Base-by-base conservation (phyloP, 2,888 invertebrate species). In the Thecophora atra region DNA sequence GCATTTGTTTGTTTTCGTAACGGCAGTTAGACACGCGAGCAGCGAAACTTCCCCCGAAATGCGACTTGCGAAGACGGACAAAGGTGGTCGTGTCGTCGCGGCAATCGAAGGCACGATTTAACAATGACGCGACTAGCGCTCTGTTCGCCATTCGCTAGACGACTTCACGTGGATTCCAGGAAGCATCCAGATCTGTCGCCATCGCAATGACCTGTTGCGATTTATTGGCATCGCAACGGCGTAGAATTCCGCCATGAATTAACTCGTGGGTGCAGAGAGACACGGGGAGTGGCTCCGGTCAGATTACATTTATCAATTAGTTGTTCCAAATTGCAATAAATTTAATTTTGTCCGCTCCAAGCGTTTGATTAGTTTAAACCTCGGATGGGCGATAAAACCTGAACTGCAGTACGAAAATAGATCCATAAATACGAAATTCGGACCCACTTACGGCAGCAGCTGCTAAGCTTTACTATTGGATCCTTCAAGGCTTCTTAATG, bases 231-330 rank as follows among this genome's bases (percentile, higher is more conserved):
- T 15, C 47, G 13, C 3, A 13, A 24, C 44, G 64, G 44, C 42
- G 24, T 24, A 24, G 21, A 64, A 26, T 44, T 64, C 13, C 64
- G n/a, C 19, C 19, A 47, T 47, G 42, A 64, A 47, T 64, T 47
- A 21, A 64, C 21, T 44, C 44, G 64, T 26, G 15, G 64, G 24
- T 17, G 47, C 47, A 21, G 24, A 62, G 37, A 21, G 44, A 64
- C 47, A 26, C 44, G 6, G 4, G 47, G 47, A 15, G 47, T 47
- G 47, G 47, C n/a, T 24, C n/a, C n/a, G 1, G 2, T 67, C 67
- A 54, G 37, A 51, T 28, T 54, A 21, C 67, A 67, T 67, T 54
- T 54, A 67, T 67, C 67, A 67, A 67, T 67, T 67, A 54, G 54
- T 54, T 30, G 67, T 54, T 67, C 37, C 37, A 28, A 30, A 54